Percentiles rank a stretch among this genome's conserved stretches.
Conservation (phyloP, 23 tunicate species). For the Styela clava region DNA sequence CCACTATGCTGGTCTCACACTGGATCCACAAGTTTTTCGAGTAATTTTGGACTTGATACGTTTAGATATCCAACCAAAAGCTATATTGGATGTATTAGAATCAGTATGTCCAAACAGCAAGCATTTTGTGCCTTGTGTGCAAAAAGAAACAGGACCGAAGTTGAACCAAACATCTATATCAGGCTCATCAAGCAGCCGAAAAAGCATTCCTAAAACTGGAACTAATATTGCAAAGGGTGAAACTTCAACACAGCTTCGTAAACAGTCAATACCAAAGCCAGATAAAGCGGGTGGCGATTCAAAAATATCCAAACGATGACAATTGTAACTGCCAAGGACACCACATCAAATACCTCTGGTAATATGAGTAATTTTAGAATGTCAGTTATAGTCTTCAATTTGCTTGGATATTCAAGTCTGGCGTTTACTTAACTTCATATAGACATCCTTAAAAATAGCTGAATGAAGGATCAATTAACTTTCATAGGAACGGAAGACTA, state of each 20-base stretch:
- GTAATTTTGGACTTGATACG: constrained; percentile 50
- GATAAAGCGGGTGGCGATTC: not conserved
- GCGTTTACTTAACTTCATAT: no score
- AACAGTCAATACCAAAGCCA: not conserved
- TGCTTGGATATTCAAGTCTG: no score
- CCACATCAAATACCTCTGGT: no score
- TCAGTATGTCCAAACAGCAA: constrained; percentile 40
- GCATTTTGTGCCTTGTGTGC: not conserved
- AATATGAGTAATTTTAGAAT: no score
- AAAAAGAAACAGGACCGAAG: not conserved
- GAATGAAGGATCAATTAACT: no score
- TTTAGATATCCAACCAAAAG: constrained; percentile 79
- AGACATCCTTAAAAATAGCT: no score
- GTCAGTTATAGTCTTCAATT: no score
- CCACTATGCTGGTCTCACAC: constrained; percentile 78
- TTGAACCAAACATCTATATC: not conserved
- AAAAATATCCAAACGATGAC: not conserved
- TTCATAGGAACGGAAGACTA: no score
- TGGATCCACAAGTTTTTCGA: constrained; percentile 76
- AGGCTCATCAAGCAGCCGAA: not conserved
- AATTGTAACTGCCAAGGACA: no score
- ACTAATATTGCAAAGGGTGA: not conserved
- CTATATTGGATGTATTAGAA: constrained; percentile 56
- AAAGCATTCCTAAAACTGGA: not conserved
- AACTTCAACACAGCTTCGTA: not conserved